phyloP scores from a whole-genome alignment of 2,113 vertebrate genomes.

The Limnothrissa miodon region DNA sequence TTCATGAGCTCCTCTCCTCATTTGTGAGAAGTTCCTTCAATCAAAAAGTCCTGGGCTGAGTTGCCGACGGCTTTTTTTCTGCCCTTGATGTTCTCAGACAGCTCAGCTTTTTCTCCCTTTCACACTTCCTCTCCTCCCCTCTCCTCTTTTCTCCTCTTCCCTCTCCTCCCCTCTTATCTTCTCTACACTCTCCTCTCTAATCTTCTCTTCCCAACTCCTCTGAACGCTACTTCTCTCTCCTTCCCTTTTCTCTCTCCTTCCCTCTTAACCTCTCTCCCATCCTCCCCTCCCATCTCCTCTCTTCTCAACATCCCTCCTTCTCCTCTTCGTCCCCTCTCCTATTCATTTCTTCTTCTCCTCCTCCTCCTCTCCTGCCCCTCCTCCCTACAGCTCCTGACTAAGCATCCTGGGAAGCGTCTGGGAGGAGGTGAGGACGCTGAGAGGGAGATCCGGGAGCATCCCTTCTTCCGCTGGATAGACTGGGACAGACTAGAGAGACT shows the following conservation, averaged over 20 bases:
- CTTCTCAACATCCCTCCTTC: neutral
- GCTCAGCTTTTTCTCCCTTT: neutral
- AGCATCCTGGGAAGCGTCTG: conserved; percentile 83
- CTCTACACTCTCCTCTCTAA: conserved; percentile 84
- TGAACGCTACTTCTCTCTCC: neutral
- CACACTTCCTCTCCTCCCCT: neutral
- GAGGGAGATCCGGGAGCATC: conserved; percentile 81
- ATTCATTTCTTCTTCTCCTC: neutral
- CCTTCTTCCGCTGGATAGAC: conserved; percentile 91
- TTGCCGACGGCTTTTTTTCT: neutral
- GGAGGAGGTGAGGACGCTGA: conserved; percentile 81
- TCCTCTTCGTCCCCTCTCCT: neutral
- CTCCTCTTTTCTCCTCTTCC: neutral
- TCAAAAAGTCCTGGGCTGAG: neutral
- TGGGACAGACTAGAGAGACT: conserved; percentile 86
- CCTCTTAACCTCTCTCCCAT: neutral
- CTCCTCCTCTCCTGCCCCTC: neutral
- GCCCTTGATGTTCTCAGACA: conserved; percentile 4
- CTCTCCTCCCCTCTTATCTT: neutral
- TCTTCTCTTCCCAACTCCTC: conserved; percentile 57
- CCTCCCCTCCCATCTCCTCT: neutral
- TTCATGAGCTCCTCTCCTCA: neutral
- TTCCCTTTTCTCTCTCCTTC: neutral
- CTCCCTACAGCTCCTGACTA: conserved; percentile 80
- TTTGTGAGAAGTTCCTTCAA: neutral